These are phyloP conservation scores for Mesembrinibis cayennensis DNA, from an alignment of 2,113 vertebrate species.

Conservation along the genomic window DNA sequence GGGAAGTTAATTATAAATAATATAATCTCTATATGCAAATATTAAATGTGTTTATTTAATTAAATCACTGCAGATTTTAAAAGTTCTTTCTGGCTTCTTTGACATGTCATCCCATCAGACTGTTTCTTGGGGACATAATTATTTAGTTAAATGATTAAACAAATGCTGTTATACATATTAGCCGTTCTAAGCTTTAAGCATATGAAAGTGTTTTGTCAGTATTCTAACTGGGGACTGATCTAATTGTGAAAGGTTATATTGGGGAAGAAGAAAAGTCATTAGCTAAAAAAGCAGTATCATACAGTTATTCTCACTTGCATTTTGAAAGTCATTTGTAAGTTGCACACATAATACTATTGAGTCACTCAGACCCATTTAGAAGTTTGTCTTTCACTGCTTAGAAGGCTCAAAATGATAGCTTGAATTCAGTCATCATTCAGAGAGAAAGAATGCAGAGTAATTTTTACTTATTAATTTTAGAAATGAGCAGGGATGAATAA, in stretches of 20 bases:
- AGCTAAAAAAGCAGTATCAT: background rate
- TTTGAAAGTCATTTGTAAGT: background rate
- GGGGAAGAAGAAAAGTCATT: background rate
- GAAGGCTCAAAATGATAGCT: background rate
- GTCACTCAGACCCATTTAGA: background rate
- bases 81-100: conserved; percentile 42
- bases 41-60: conserved; percentile 55
- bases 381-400: background rate
- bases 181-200: background rate
- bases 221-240: background rate
- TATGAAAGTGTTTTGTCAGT: background rate
- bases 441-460: background rate
- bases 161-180: conserved; percentile 12
- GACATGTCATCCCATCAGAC: conserved; percentile 4
- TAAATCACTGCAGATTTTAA: conserved; percentile 43
- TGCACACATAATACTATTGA: background rate
- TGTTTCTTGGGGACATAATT: conserved; percentile 46
- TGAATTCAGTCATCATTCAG: background rate
- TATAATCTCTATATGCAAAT: conserved; percentile 59
- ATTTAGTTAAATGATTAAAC: conserved; percentile 64
- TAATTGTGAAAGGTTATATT: background rate
- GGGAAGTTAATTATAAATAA: conserved; percentile 69
- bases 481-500: background rate
- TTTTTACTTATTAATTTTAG: background rate
- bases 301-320: background rate